These are phyloP conservation scores for Perognathus longimembris DNA, from an alignment of 2,113 vertebrate genomes.

Conservation along the genomic window DNA sequence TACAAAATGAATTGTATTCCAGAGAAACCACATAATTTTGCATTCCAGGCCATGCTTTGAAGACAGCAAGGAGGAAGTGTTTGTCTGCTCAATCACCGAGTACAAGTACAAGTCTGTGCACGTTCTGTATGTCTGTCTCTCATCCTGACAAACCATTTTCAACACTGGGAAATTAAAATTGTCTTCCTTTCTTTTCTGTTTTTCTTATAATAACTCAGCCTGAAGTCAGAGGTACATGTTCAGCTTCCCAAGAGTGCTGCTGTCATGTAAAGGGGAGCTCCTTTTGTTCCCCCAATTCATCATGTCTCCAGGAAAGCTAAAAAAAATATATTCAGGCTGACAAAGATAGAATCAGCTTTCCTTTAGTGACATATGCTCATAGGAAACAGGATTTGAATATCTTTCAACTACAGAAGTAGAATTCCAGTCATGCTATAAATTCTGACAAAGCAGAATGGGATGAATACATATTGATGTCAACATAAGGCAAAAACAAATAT, in stretches of 20 bases:
- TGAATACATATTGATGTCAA: neutral
- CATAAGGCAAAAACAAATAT: neutral
- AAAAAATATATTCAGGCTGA: neutral
- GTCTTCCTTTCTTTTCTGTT: conserved; percentile 54
- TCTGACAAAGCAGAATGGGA: neutral
- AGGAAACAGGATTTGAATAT: neutral
- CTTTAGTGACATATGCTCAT: neutral
- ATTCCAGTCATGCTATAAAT: neutral
- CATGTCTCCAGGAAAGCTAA: conserved; percentile 46
- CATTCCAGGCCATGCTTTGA: conserved; percentile 54
- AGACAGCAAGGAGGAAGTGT: conserved; percentile 14
- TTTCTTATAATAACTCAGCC: conserved; percentile 64
- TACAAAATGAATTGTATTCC: conserved; percentile 59
- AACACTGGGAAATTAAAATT: conserved; percentile 60
- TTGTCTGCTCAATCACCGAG: conserved; percentile 13
- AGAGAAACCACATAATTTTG: conserved; percentile 58
- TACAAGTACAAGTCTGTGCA: neutral
- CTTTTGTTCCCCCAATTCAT: conserved; percentile 56
- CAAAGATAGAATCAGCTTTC: neutral
- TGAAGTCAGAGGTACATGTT: conserved; percentile 44
- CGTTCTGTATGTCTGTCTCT: neutral
- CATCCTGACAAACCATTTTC: conserved; percentile 51
- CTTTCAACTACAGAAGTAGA: neutral
- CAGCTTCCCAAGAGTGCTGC: neutral
- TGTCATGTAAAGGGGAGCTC: neutral